A percentile compares a stretch with the other conserved stretches of the same genome.
These are phyloP conservation scores for Neopipo cinnamomea DNA, from an alignment of 2,113 vertebrate genomes.

Conservation along the genomic window DNA sequence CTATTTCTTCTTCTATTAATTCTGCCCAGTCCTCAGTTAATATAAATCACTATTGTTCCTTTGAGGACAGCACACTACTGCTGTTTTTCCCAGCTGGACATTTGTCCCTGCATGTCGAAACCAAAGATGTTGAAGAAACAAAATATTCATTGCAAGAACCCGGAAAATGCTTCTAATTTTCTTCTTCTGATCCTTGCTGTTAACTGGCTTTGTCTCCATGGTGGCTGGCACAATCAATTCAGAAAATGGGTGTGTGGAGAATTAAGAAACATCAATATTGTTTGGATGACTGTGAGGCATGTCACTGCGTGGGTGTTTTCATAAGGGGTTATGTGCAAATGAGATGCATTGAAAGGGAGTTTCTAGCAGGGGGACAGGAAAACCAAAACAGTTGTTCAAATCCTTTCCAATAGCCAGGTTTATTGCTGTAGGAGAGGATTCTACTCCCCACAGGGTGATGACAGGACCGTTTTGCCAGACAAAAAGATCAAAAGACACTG, in stretches of 20 bases:
- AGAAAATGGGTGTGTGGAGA: background rate
- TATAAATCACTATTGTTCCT: background rate
- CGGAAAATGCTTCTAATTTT: background rate
- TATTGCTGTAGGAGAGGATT: background rate
- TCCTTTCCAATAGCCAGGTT: background rate
- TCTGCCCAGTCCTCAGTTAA: background rate
- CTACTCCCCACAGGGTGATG: background rate
- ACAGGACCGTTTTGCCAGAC: background rate
- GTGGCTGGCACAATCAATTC: background rate
- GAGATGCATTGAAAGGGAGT: background rate
- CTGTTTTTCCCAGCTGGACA: background rate
- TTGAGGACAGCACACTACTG: background rate
- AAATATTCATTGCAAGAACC: background rate
- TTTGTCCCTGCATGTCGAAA: background rate
- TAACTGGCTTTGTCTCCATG: background rate
- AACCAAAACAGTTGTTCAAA: background rate
- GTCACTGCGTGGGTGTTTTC: background rate
- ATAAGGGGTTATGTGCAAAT: background rate
- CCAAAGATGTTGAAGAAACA: background rate
- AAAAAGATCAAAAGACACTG: background rate
- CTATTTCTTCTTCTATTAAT: background rate
- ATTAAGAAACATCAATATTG: background rate
- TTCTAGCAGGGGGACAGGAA: background rate
- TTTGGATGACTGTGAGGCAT: background rate
- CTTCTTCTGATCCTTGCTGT: background rate